Conservation (phyloP, 2,113 vertebrate species). For the Oreochromis tanganicae region DNA sequence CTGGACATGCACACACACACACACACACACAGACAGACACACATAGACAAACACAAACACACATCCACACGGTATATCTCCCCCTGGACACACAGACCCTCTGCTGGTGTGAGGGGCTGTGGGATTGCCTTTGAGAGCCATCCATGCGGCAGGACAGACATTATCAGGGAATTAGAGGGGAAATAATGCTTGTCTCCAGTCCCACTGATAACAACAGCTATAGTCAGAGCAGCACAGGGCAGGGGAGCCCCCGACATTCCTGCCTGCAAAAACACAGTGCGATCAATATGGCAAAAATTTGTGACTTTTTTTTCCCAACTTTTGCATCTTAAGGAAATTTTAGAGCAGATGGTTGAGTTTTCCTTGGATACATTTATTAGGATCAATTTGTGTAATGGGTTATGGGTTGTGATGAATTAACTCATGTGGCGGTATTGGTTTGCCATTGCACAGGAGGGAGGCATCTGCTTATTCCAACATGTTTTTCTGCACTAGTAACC, state of each 20-base stretch:
- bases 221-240: conserved; percentile 11
- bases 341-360: background rate
- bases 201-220: conserved; percentile 60
- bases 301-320: background rate
- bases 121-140: conserved; percentile 65
- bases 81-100: conserved; percentile 40
- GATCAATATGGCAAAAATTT: background rate
- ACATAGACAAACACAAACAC: background rate
- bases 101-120: conserved; percentile 57
- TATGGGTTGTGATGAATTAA: background rate
- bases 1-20: conserved; percentile 11
- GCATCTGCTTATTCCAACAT: background rate
- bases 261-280: background rate
- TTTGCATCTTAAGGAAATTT: background rate
- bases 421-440: background rate
- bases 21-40: background rate
- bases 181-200: conserved; percentile 69
- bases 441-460: background rate
- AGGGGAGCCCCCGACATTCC: conserved; percentile 27
- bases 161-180: conserved; percentile 72
- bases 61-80: conserved; percentile 27
- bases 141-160: conserved; percentile 73
- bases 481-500: background rate
- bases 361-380: background rate
- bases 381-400: background rate